Evolutionary conservation across 2,888 invertebrate species (phyloP).

Genomic region (Tromatobia lineatoria): DNA sequence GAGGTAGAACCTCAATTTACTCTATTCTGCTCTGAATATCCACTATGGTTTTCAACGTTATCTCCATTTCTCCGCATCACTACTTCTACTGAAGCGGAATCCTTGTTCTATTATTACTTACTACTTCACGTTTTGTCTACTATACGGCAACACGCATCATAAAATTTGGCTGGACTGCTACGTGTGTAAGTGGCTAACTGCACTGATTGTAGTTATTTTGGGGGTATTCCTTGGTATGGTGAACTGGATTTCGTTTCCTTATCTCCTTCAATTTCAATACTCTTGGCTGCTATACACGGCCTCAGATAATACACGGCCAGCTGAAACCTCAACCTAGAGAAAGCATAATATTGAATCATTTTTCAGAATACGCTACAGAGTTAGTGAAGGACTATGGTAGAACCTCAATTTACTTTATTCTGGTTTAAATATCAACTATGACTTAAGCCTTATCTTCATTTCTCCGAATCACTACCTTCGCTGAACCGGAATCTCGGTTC

Average conservation of each 20-base stretch:
- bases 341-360: background rate
- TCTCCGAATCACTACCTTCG: constrained; percentile 7
- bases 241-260: constrained; percentile 35
- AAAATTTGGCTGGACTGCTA: background rate
- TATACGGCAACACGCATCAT: background rate
- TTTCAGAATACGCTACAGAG: background rate
- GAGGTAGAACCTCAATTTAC: constrained; percentile 2
- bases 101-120: constrained; percentile 6
- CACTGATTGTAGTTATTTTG: constrained; percentile 5
- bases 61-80: constrained; percentile 22
- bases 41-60: background rate
- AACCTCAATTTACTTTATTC: background rate
- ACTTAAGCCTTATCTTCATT: constrained; percentile 2
- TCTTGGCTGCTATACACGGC: background rate
- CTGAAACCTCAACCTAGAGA: background rate
- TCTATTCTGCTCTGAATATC: background rate
- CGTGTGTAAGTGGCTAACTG: background rate
- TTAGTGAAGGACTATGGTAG: background rate
- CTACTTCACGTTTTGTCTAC: background rate
- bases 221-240: constrained; percentile 20
- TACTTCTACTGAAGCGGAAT: constrained; percentile 3
- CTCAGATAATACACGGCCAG: background rate
- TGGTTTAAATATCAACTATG: background rate
- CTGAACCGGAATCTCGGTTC: constrained; percentile 8
- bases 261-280: constrained; percentile 33